These are phyloP conservation scores for Orthosia gracilis DNA, from an alignment of 2,888 invertebrate genomes.

Conservation along the genomic window DNA sequence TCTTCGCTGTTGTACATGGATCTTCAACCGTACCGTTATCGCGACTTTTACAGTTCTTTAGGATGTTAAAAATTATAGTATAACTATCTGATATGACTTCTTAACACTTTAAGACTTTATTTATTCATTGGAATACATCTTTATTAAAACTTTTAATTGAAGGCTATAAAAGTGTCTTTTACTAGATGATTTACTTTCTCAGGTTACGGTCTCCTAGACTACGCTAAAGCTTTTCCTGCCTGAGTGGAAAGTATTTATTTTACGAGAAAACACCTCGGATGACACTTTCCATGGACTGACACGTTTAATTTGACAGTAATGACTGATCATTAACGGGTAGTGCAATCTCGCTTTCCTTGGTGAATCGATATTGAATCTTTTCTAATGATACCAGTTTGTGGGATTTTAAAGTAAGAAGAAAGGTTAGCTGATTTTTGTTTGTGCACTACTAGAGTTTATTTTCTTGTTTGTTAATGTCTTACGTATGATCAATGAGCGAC, in stretches of 20 bases:
- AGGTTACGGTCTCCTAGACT: slow-evolving; percentile 39
- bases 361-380: slow-evolving; percentile 58
- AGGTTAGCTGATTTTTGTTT: slow-evolving; percentile 39
- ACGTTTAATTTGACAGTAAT: slow-evolving; percentile 65
- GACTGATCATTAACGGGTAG: slow-evolving; percentile 55
- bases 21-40: slow-evolving; percentile 6
- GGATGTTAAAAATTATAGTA: slow-evolving; percentile 11
- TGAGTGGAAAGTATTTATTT: slow-evolving; percentile 64
- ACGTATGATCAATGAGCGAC: background rate
- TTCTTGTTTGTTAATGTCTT: background rate
- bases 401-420: slow-evolving; percentile 17
- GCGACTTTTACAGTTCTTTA: background rate
- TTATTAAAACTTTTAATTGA: background rate
- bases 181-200: slow-evolving; percentile 6
- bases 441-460: background rate
- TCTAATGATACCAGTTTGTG: slow-evolving; percentile 49
- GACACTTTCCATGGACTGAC: slow-evolving; percentile 71
- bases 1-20: background rate
- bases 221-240: slow-evolving; percentile 55
- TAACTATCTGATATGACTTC: background rate
- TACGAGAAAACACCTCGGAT: slow-evolving; percentile 54
- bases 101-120: background rate
- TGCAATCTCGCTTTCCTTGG: slow-evolving; percentile 55
- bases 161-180: background rate
- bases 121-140: background rate